phyloP scores from a whole-genome alignment of 2,113 vertebrate genomes.

The Eolophus roseicapilla region DNA sequence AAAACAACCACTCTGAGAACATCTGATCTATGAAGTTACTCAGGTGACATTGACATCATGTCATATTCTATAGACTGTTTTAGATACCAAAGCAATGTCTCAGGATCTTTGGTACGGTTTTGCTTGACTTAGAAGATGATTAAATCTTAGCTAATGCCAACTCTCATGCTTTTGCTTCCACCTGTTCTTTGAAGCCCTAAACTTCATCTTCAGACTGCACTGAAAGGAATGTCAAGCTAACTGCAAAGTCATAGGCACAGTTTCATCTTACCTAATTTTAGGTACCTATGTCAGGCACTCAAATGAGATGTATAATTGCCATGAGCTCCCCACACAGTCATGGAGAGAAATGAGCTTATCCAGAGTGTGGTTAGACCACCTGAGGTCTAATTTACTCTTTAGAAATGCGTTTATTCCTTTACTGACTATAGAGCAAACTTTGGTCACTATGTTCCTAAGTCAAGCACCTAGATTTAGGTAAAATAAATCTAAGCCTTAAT shows the following conservation, averaged over 20 bases:
- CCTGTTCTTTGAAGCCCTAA: conserved; percentile 17
- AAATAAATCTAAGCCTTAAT: not conserved
- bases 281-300: conserved; percentile 2
- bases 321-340: not conserved
- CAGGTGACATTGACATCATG: not conserved
- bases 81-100: not conserved
- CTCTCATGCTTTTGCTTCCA: conserved; percentile 4
- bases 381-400: not conserved
- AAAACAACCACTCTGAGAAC: not conserved
- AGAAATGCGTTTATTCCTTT: not conserved
- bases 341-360: not conserved
- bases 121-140: not conserved
- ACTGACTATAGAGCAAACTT: not conserved
- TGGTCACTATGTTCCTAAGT: not conserved
- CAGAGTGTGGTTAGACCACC: not conserved
- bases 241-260: conserved; percentile 25
- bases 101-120: not conserved
- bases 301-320: not conserved
- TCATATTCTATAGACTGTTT: not conserved
- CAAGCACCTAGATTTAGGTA: not conserved
- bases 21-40: not conserved
- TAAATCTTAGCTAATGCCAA: conserved; percentile 14
- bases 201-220: conserved; percentile 22
- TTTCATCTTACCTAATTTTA: conserved; percentile 51
- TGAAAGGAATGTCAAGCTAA: conserved; percentile 27